phyloP scores from a whole-genome alignment of 2,797 vertebrate genomes.

The Sorex maritimensis region DNA sequence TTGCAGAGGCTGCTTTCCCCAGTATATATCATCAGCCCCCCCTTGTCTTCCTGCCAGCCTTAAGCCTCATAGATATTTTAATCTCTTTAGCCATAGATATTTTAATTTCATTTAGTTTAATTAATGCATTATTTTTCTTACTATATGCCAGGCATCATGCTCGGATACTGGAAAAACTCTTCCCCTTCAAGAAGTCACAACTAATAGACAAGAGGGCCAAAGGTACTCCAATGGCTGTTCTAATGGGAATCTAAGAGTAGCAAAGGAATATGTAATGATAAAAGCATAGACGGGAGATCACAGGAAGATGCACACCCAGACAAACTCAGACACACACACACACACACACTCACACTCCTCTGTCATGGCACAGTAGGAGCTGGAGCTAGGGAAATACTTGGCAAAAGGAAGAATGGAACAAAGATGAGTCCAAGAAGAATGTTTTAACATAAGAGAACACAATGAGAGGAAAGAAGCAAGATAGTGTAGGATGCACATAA shows the following conservation, averaged over 20 bases:
- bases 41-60: neutral
- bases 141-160: neutral
- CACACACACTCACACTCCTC: too few species aligned
- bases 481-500: fast-evolving
- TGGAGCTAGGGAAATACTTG: neutral
- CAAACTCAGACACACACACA: too few species aligned
- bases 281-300: neutral
- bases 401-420: neutral
- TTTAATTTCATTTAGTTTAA: neutral
- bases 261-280: neutral
- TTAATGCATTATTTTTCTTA: neutral
- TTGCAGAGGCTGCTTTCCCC: neutral
- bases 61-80: neutral
- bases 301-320: too few species aligned
- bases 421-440: neutral
- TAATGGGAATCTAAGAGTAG: neutral
- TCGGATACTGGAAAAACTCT: conserved; percentile 2
- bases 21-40: too few species aligned
- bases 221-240: neutral
- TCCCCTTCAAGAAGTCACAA: neutral
- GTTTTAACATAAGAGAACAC: neutral
- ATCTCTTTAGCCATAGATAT: neutral
- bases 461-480: neutral
- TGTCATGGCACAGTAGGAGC: too few species aligned
- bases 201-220: neutral